Base-by-base conservation (phyloP, 2,797 vertebrate species). In the Podarcis lilfordi region DNA sequence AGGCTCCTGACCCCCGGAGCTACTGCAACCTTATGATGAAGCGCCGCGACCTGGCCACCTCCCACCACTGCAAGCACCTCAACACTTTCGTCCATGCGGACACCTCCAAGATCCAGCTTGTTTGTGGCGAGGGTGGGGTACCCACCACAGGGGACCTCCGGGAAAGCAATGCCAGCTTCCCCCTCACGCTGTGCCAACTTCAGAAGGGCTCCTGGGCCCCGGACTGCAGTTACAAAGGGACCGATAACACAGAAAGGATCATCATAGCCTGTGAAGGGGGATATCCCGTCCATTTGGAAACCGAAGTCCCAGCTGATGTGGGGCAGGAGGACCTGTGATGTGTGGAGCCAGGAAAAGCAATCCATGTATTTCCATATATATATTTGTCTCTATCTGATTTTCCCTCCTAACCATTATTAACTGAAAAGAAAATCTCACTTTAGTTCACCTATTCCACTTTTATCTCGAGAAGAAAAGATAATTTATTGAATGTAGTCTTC, bases 21-120 rank as follows among this genome's bases (percentile, higher is more conserved):
- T 95, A 95, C 91, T 96, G 95, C 76, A 89, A 93, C 50, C 0
- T 84, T 85, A 91, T 95, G 93, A 95, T 95, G 92, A 91, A 94
- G 3, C 90, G 91, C 17, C 88, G 95, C 17, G 84, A 21, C 84
- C 91, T 95, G 95, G 71, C 71, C 1, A 94, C 92, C 8, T 0
- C 0, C 1, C 0, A 0, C 8, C 72, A 45, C 5, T 96, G 95
- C 90, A 95, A 94, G 71, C 79, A 0, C 3, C 85, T 94, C 81
- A 95, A 96, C 87, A 93, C 93, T 8, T 94, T 95, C 72, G 85
- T 96, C 81, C 95, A 96, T 1, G 94, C 90, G 55, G 68, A 92
- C 35, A 82, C 93, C 66, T 80, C 90, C 90, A 91, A 55, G 37
- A 92, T 95, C 50, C 84, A 21, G 13, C 87, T 85, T 21, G 90